A percentile compares a stretch with the other conserved stretches of the same genome.
These are phyloP conservation scores for Drosophila burlai DNA, from an alignment of 1,140 invertebrate genomes.

Conservation along the genomic window DNA sequence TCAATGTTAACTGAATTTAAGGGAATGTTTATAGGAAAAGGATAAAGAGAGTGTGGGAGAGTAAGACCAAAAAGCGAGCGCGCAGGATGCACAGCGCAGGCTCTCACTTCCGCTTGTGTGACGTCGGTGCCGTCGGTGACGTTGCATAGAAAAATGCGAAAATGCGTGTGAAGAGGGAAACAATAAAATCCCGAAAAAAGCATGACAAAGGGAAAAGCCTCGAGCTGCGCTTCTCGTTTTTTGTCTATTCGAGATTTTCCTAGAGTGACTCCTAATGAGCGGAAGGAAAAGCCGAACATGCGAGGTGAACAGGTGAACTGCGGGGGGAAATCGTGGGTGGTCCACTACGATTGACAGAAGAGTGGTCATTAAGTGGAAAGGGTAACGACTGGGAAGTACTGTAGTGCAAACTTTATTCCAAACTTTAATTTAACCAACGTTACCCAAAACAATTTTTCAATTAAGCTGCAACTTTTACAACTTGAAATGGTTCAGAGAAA, in stretches of 20 bases:
- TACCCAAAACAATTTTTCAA: not conserved
- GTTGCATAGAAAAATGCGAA: slow-evolving; percentile 78
- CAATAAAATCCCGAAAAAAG: slow-evolving; percentile 29
- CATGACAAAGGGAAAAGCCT: slow-evolving; percentile 29
- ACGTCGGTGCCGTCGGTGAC: slow-evolving; percentile 73
- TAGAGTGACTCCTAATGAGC: slow-evolving; percentile 72
- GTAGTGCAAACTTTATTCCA: not conserved
- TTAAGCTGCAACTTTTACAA: slow-evolving; percentile 6
- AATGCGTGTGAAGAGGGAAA: slow-evolving; percentile 56
- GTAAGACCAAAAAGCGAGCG: slow-evolving; percentile 1
- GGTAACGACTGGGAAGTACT: slow-evolving; percentile 3
- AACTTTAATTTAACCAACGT: slow-evolving; percentile 1
- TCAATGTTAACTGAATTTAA: slow-evolving; percentile 20
- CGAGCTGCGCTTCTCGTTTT: slow-evolving; percentile 24
- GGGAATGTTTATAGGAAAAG: not conserved
- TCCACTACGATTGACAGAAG: slow-evolving; percentile 26
- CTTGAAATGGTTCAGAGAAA: not conserved
- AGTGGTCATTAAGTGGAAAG: not conserved
- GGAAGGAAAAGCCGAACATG: slow-evolving; percentile 63
- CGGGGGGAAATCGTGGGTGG: slow-evolving; percentile 8
- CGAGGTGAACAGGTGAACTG: slow-evolving; percentile 8
- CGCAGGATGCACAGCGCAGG: slow-evolving; percentile 54
- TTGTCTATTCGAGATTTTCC: slow-evolving; percentile 23
- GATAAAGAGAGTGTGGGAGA: slow-evolving; percentile 1
- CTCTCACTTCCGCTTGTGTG: slow-evolving; percentile 42